Conservation (phyloP, 2,888 invertebrate species). For the Pyrochroa serraticornis region DNA sequence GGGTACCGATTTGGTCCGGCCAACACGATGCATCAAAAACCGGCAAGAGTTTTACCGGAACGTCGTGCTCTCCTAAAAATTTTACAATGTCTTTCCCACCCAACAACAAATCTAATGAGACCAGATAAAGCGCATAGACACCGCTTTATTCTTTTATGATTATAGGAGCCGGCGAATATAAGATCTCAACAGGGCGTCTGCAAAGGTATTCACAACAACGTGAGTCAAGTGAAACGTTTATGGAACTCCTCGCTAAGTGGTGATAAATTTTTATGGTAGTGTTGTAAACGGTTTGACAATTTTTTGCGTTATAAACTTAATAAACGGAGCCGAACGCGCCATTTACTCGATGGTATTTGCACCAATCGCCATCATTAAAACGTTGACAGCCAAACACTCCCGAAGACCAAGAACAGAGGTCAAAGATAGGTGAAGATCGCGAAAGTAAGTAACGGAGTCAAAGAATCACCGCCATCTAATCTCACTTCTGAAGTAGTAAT, state of each 20-base stretch:
- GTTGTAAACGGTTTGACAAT: conserved; percentile 28
- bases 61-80: conserved; percentile 13
- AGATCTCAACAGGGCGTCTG: conserved; percentile 24
- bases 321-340: conserved; percentile 14
- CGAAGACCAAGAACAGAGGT: no score
- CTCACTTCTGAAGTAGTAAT: no score
- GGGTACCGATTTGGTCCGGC: conserved; percentile 49
- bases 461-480: no score
- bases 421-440: no score
- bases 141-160: conserved; percentile 35
- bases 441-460: no score
- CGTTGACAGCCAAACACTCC: no score
- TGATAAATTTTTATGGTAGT: conserved; percentile 29
- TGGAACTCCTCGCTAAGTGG: conserved; percentile 28
- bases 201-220: conserved; percentile 24
- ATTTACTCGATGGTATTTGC: no score
- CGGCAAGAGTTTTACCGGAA: neutral
- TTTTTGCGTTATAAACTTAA: conserved; percentile 29
- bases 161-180: conserved; percentile 21
- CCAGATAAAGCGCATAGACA: conserved; percentile 31
- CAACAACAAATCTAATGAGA: conserved; percentile 26
- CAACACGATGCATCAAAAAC: conserved; percentile 45
- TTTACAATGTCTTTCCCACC: neutral
- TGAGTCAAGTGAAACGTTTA: conserved; percentile 26
- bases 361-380: no score